These are phyloP conservation scores for Aptenodytes forsteri DNA, from an alignment of 2,113 vertebrate species.

Conservation along the genomic window DNA sequence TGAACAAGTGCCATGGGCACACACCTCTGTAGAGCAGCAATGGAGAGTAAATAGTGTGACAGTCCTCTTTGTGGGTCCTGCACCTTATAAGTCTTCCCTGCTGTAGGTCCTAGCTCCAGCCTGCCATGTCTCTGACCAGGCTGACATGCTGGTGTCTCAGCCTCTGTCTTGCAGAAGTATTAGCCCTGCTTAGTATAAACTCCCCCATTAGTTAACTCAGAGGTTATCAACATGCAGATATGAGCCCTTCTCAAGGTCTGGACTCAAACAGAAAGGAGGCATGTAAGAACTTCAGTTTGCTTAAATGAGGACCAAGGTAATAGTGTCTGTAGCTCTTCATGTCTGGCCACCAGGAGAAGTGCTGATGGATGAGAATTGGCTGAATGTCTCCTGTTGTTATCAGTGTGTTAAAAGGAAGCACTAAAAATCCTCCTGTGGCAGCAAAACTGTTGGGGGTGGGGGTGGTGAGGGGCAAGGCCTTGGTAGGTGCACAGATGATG, in stretches of 20 bases:
- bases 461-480: background rate
- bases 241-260: background rate
- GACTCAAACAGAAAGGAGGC: background rate
- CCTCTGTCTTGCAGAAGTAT: background rate
- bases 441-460: too few species aligned
- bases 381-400: background rate
- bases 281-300: background rate
- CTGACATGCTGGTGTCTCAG: background rate
- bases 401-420: background rate
- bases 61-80: background rate
- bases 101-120: background rate
- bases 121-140: background rate
- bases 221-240: background rate
- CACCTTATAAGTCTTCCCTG: background rate
- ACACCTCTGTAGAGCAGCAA: background rate
- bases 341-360: background rate
- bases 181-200: background rate
- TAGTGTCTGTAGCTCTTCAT: background rate
- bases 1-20: background rate
- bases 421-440: background rate
- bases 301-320: background rate
- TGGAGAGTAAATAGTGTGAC: background rate
- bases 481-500: rapidly evolving
- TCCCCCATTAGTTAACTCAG: too few species aligned
- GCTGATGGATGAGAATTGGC: background rate